These are phyloP conservation scores for human (Homo sapiens) DNA, from an alignment of 2,113 vertebrate species.

Conservation along the genomic window GRCh38 chr14:26743501-26744000, in stretches of 20 bases:
- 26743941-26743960: conserved; percentile 61
- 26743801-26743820: background rate
- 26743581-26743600: background rate
- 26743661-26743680: background rate
- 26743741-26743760: background rate
- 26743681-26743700: background rate
- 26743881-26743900: conserved; percentile 34
- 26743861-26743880: conserved; percentile 6
- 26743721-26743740: background rate
- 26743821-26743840: conserved; percentile 31
- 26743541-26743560: background rate
- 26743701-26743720: background rate
- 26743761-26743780: background rate
- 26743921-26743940: conserved; percentile 41
- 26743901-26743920: conserved; percentile 59
- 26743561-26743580: background rate
- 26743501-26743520: background rate
- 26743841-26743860: conserved; percentile 43
- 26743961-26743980: conserved; percentile 67
- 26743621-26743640: background rate
- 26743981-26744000: conserved; percentile 56
- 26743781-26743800: conserved; percentile 4
- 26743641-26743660: background rate
- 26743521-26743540: background rate
- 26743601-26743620: background rate